A percentile compares a stretch with the other conserved stretches of the same genome.
These are phyloP conservation scores for Camelus bactrianus DNA, from an alignment of 2,113 vertebrate species.

Conservation along the genomic window DNA sequence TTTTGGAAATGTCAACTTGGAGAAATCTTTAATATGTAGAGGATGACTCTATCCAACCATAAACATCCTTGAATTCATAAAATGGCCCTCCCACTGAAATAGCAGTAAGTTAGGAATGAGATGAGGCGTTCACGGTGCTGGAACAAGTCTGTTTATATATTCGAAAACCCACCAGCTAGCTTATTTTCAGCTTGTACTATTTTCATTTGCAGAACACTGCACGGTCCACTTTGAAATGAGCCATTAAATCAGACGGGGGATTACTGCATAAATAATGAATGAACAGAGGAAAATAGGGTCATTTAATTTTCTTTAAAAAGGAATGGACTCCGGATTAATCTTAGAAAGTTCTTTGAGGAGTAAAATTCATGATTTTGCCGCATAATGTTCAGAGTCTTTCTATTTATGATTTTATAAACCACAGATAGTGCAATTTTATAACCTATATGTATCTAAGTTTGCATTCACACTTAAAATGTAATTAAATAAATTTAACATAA, in stretches of 20 bases:
- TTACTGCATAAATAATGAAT: slow-evolving; percentile 69
- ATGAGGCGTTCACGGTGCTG: neutral
- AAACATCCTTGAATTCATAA: neutral
- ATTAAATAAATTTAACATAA: neutral
- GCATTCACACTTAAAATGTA: neutral
- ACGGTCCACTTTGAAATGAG: slow-evolving; percentile 2
- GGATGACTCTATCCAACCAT: slow-evolving; percentile 7
- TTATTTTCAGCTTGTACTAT: neutral
- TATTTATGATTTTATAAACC: slow-evolving; percentile 11
- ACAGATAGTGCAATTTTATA: neutral
- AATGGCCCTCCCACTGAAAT: slow-evolving; percentile 23
- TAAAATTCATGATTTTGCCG: slow-evolving; percentile 48
- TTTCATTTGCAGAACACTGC: slow-evolving; percentile 17
- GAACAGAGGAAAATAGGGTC: slow-evolving; percentile 57
- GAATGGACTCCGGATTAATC: slow-evolving; percentile 62
- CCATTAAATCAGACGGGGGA: slow-evolving; percentile 30
- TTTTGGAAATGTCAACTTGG: slow-evolving; percentile 51
- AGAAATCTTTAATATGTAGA: slow-evolving; percentile 61
- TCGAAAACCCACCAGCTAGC: neutral
- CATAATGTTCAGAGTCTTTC: neutral
- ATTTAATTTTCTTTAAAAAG: slow-evolving; percentile 71
- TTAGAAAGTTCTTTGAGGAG: slow-evolving; percentile 6
- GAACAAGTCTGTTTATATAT: neutral
- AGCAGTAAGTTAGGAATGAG: neutral
- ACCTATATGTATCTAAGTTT: neutral